Conservation (phyloP, 2,888 invertebrate genomes). For the Marasmarcha lunaedactyla region DNA sequence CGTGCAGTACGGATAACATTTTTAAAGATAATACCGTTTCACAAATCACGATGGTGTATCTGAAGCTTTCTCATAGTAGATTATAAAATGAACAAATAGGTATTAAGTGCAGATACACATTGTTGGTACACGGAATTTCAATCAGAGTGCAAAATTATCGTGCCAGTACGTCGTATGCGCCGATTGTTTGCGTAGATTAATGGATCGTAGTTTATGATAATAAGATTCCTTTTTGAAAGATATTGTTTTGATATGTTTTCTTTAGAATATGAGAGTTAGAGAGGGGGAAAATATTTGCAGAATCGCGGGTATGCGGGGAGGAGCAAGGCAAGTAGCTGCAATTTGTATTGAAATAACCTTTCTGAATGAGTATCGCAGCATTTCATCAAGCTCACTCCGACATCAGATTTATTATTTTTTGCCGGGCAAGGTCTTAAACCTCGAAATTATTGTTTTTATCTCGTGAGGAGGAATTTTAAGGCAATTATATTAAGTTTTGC, state of each 20-base stretch:
- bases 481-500: slow-evolving; percentile 64
- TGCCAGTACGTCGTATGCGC: slow-evolving; percentile 17
- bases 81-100: slow-evolving; percentile 52
- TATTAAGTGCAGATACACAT: slow-evolving; percentile 49
- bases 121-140: slow-evolving; percentile 67
- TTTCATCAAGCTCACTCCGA: slow-evolving; percentile 46
- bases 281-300: slow-evolving; percentile 62
- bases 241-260: not conserved
- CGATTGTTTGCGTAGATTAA: not conserved
- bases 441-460: slow-evolving; percentile 69
- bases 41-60: slow-evolving; percentile 40
- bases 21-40: slow-evolving; percentile 36
- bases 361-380: slow-evolving; percentile 60
- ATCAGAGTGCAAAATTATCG: slow-evolving; percentile 32
- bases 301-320: slow-evolving; percentile 61
- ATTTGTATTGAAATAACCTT: slow-evolving; percentile 68
- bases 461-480: slow-evolving; percentile 58
- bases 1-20: slow-evolving; percentile 36
- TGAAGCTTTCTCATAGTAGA: slow-evolving; percentile 40
- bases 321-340: slow-evolving; percentile 61
- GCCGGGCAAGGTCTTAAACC: slow-evolving; percentile 51
- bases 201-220: not conserved
- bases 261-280: slow-evolving; percentile 27
- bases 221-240: not conserved
- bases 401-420: slow-evolving; percentile 66